A percentile compares a stretch with the other conserved stretches of the same genome.
Evolutionary conservation across 2,888 invertebrate genomes (phyloP).

Genomic region (Heliconius cydno): DNA sequence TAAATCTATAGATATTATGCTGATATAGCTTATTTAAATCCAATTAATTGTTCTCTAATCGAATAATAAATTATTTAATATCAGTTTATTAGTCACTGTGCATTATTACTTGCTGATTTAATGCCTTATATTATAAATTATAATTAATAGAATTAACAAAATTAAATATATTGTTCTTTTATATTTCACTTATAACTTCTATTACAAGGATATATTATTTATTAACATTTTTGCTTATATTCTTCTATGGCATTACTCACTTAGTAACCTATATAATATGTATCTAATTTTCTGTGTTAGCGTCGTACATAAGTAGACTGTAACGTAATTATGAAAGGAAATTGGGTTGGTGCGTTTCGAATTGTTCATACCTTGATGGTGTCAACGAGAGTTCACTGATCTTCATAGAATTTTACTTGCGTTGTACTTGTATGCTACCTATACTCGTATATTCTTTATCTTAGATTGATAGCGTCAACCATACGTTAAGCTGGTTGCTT

Average conservation of each 20-base stretch:
- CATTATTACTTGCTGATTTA: too few species aligned
- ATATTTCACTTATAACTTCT: too few species aligned
- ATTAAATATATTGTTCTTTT: too few species aligned
- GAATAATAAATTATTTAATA: too few species aligned
- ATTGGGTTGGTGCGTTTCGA: constrained; percentile 71
- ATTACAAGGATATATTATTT: not conserved
- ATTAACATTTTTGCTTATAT: not conserved
- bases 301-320: constrained; percentile 69
- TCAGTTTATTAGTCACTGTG: too few species aligned
- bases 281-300: constrained; percentile 46
- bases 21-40: too few species aligned
- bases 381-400: constrained; percentile 48
- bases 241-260: not conserved
- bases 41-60: too few species aligned
- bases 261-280: constrained; percentile 27
- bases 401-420: constrained; percentile 44
- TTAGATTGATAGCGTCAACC: not conserved
- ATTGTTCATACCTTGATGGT: constrained; percentile 46
- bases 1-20: not conserved
- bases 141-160: too few species aligned
- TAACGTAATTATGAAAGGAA: constrained; percentile 76
- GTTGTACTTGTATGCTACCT: constrained; percentile 9
- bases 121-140: too few species aligned
- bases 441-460: not conserved
- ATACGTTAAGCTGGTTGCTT: not conserved